Base-by-base conservation (phyloP, 2,113 vertebrate genomes). In the Pedetes capensis region DNA sequence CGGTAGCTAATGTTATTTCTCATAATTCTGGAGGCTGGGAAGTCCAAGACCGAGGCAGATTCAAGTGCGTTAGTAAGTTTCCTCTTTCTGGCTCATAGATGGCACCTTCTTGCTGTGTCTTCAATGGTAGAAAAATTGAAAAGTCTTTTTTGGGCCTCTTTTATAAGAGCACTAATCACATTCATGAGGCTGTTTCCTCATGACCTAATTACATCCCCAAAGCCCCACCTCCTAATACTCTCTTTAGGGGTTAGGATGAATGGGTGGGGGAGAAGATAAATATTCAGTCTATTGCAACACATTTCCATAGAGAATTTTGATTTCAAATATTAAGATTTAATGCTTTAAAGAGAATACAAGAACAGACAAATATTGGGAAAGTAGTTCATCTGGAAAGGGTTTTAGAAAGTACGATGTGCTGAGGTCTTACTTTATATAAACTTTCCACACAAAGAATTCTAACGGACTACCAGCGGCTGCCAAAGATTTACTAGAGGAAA, bases 231-330 rank as follows among this genome's bases (percentile, higher is more conserved):
- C 16, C 32, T 34, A 2, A 47, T 0, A 34, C 29, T 51, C 9
- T 34, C 74, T 18, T n/a, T 34, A 29, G 49, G 74, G 32, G 74
- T 76, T 34, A 76, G 74, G 29, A 51, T 2, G 74, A 51, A 76
- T 76, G n/a, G 32, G 34, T n/a, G 17, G 29, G 32, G 47, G 17
- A n/a, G n/a, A n/a, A n/a, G n/a, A n/a, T n/a, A n/a, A n/a, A n/a
- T n/a, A n/a, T n/a, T n/a, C n/a, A n/a, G n/a, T n/a, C n/a, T 44
- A 66, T 25, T 51, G 59, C 32, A 61, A 76, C 57, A n/a, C 57
- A 87, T 75, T 91, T 57, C 75, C 84, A 82, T 25, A 89, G 34
- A 88, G n/a, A n/a, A n/a, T n/a, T n/a, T n/a, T n/a, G n/a, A n/a
- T n/a, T n/a, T n/a, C n/a, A n/a, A n/a, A n/a, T n/a, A n/a, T n/a